Conservation (phyloP, 2,888 invertebrate genomes). For the Phortica magna region DNA sequence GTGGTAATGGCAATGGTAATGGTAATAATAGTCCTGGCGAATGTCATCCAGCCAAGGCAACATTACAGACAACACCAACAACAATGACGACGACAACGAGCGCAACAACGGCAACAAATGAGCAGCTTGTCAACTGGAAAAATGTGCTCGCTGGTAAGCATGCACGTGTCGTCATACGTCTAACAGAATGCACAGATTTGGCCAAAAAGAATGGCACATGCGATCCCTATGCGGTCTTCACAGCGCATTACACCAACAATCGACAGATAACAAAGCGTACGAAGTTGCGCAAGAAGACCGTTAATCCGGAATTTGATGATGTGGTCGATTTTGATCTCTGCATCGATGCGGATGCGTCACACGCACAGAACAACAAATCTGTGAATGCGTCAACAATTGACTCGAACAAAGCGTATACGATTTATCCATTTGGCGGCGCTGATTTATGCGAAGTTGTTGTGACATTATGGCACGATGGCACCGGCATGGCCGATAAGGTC, state of each 20-base stretch:
- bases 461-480: slow-evolving; percentile 90
- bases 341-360: slow-evolving; percentile 79
- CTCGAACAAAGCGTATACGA: slow-evolving; percentile 80
- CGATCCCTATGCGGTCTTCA: slow-evolving; percentile 92
- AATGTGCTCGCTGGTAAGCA: slow-evolving; percentile 56
- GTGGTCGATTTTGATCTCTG: slow-evolving; percentile 87
- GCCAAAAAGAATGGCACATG: slow-evolving; percentile 93
- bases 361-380: slow-evolving; percentile 61
- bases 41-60: neutral
- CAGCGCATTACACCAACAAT: slow-evolving; percentile 88
- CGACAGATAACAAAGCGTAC: slow-evolving; percentile 89
- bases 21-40: slow-evolving; percentile 32
- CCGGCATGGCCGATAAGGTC: slow-evolving; percentile 86
- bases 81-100: slow-evolving; percentile 18
- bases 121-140: slow-evolving; percentile 65
- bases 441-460: slow-evolving; percentile 90
- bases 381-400: slow-evolving; percentile 53
- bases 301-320: slow-evolving; percentile 93
- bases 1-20: neutral
- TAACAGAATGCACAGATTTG: slow-evolving; percentile 91
- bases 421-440: slow-evolving; percentile 81
- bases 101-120: slow-evolving; percentile 51
- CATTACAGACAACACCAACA: slow-evolving; percentile 15
- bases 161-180: slow-evolving; percentile 81
- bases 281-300: slow-evolving; percentile 93